Conservation (phyloP, 2,888 invertebrate genomes). For the Ennomos fuscantarius region DNA sequence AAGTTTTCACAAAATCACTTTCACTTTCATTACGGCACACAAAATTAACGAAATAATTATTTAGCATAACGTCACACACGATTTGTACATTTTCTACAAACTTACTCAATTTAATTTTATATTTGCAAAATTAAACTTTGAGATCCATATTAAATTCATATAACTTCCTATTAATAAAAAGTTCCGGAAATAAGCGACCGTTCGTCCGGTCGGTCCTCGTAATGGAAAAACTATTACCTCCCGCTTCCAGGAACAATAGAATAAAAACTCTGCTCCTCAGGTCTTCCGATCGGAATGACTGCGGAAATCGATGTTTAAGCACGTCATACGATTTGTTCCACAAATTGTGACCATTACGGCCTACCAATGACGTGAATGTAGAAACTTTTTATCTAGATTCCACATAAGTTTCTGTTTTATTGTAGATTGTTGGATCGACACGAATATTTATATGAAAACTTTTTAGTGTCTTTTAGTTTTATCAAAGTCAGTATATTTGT, state of each 20-base stretch:
- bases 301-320: slow-evolving; percentile 59
- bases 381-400: slow-evolving; percentile 27
- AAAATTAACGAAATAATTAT: no score
- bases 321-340: slow-evolving; percentile 58
- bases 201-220: slow-evolving; percentile 52
- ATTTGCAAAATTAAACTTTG: slow-evolving; percentile 19
- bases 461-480: no score
- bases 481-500: no score
- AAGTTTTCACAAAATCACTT: no score
- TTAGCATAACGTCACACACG: no score
- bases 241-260: slow-evolving; percentile 51
- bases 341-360: slow-evolving; percentile 49
- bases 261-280: slow-evolving; percentile 42
- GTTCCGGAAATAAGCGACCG: slow-evolving; percentile 38
- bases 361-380: slow-evolving; percentile 29
- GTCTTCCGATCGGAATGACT: slow-evolving; percentile 39
- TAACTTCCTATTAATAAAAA: slow-evolving; percentile 39
- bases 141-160: slow-evolving; percentile 25
- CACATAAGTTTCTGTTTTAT: slow-evolving; percentile 1
- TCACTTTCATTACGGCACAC: no score
- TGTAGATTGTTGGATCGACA: slow-evolving; percentile 6
- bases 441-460: neutral
- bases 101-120: slow-evolving; percentile 8
- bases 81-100: no score
- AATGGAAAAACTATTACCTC: slow-evolving; percentile 66